phyloP scores from a whole-genome alignment of 1,140 invertebrate genomes.

The Aleiodes sp. region DNA sequence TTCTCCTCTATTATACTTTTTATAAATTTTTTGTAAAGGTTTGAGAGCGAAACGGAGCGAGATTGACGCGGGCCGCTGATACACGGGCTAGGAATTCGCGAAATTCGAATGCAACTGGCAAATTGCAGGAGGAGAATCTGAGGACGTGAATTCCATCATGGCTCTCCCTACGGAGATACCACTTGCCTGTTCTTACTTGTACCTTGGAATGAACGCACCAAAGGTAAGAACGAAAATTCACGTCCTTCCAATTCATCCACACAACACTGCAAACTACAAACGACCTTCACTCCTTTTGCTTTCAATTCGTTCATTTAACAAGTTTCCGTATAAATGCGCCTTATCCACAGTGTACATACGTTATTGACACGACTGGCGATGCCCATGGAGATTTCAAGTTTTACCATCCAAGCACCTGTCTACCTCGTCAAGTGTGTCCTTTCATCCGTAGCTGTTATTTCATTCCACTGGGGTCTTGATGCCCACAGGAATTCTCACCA shows the following conservation, averaged over 20 bases:
- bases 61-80: conserved; percentile 47
- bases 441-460: background rate
- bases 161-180: conserved; percentile 48
- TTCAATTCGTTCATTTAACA: no score
- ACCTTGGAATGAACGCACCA: conserved; percentile 41
- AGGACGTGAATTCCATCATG: conserved; percentile 56
- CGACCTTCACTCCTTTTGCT: background rate
- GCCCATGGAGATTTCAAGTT: conserved; percentile 12
- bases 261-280: no score
- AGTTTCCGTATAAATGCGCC: no score
- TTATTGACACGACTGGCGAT: conserved; percentile 4
- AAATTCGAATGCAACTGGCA: conserved; percentile 62
- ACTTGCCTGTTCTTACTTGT: conserved; percentile 55
- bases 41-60: conserved; percentile 23
- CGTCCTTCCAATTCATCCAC: background rate
- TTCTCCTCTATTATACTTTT: conserved; percentile 49
- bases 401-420: background rate
- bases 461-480: background rate
- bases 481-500: background rate
- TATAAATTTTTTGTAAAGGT: conserved; percentile 37
- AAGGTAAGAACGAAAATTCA: conserved; percentile 1
- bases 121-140: conserved; percentile 56
- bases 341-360: background rate
- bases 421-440: background rate
- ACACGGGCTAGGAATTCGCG: conserved; percentile 60